phyloP scores from a whole-genome alignment of 1,140 invertebrate genomes.

The Trachelipus rathkii region DNA sequence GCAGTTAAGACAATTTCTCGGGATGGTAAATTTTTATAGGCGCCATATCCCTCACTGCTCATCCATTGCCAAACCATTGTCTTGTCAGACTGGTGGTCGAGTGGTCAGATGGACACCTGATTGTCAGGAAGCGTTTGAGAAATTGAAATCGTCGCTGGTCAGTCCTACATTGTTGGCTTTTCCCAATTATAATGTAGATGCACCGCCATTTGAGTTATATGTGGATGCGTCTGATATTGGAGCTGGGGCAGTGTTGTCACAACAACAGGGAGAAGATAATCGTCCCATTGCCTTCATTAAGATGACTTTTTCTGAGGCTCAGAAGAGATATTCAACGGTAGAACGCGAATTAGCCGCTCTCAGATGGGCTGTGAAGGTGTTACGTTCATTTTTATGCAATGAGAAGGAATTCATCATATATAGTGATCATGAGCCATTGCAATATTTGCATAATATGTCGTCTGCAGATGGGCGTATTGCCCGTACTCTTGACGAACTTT shows the following conservation, averaged over 20 bases:
- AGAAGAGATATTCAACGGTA: constrained; percentile 4
- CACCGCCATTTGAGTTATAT: neutral
- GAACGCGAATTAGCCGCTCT: neutral
- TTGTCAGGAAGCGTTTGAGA: neutral
- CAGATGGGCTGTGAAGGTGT: no score
- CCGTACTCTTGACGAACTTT: no score
- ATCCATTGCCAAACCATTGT: neutral
- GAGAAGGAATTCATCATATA: no score
- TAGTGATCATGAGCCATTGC: no score
- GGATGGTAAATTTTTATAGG: neutral
- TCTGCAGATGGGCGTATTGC: no score
- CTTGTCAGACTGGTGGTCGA: neutral
- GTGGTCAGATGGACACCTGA: neutral
- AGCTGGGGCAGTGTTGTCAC: neutral
- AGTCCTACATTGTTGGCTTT: neutral
- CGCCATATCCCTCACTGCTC: neutral
- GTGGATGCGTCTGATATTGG: neutral
- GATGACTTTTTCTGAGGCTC: neutral
- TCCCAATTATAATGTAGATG: neutral
- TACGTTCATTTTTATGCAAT: no score
- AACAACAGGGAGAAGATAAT: neutral
- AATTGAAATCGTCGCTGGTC: neutral
- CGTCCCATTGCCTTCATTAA: neutral
- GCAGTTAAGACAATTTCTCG: neutral
- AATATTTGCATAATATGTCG: no score